Conservation (phyloP, 92 coral and sea anemone genomes). For the Pocillopora meandrina region DNA sequence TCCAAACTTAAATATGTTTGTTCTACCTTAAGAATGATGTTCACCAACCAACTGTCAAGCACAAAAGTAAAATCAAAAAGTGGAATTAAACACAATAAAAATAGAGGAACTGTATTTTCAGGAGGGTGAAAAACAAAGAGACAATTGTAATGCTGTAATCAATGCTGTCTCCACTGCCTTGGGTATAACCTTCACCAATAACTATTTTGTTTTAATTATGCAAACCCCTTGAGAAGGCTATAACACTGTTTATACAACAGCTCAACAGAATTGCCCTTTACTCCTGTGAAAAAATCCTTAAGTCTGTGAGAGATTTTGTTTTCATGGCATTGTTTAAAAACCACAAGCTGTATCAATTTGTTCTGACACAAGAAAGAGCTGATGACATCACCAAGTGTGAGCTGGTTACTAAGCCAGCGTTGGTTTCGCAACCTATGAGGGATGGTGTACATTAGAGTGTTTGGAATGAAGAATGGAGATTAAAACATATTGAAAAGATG, state of each 20-base stretch:
- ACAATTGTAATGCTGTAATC: too few relatives aligned
- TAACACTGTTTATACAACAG: slow-evolving; percentile 54
- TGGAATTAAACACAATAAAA: too few relatives aligned
- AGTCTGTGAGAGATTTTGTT: slow-evolving; percentile 64
- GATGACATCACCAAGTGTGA: slow-evolving; percentile 48
- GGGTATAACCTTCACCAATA: neutral
- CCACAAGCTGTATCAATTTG: slow-evolving; percentile 75
- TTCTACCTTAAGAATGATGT: too few relatives aligned
- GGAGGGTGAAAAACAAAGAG: too few relatives aligned
- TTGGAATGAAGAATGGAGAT: slow-evolving; percentile 73
- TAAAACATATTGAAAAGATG: slow-evolving; percentile 74
- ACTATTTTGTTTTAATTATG: slow-evolving; percentile 22
- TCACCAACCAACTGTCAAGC: too few relatives aligned
- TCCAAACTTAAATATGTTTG: too few relatives aligned
- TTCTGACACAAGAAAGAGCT: slow-evolving; percentile 69
- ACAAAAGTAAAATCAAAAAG: too few relatives aligned
- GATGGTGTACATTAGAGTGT: slow-evolving; percentile 65
- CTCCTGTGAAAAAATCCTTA: slow-evolving; percentile 54
- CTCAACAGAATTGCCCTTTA: slow-evolving; percentile 19
- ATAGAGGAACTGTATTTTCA: too few relatives aligned
- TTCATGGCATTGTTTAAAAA: slow-evolving; percentile 72
- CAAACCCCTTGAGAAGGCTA: slow-evolving; percentile 51
- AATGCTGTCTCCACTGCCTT: too few relatives aligned
- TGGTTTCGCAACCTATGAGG: slow-evolving; percentile 24
- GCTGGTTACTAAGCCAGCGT: slow-evolving; percentile 61